phyloP scores from a whole-genome alignment of 2,888 invertebrate genomes.

The Nemurella pictetii region DNA sequence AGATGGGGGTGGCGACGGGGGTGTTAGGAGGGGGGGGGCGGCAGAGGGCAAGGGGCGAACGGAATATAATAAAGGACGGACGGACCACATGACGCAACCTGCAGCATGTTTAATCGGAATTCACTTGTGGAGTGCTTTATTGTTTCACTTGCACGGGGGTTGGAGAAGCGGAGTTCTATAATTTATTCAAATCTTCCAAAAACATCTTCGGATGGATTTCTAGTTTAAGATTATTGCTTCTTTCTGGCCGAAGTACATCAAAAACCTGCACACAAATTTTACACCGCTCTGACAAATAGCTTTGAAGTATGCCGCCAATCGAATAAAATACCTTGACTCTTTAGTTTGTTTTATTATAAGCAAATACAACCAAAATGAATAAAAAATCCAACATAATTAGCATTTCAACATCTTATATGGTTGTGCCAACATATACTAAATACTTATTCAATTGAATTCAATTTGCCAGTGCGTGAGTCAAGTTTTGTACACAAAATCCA shows the following conservation, averaged over 20 bases:
- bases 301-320: neutral
- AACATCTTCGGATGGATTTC: neutral
- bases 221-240: neutral
- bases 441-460: no score
- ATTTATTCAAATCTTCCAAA: neutral
- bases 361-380: neutral
- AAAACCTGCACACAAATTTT: neutral
- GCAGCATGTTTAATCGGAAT: neutral
- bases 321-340: neutral
- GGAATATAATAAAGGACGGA: slow-evolving; percentile 3
- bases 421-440: neutral
- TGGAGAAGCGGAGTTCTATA: neutral
- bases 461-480: no score
- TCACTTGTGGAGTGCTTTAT: neutral
- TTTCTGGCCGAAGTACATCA: neutral
- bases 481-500: no score
- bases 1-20: neutral
- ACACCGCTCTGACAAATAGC: neutral
- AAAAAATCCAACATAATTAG: neutral
- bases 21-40: neutral
- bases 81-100: neutral
- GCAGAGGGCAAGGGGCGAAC: neutral
- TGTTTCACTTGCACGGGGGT: neutral
- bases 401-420: neutral
- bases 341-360: neutral